phyloP scores from a whole-genome alignment of 2,113 vertebrate genomes.

The Lucifuga dentata region DNA sequence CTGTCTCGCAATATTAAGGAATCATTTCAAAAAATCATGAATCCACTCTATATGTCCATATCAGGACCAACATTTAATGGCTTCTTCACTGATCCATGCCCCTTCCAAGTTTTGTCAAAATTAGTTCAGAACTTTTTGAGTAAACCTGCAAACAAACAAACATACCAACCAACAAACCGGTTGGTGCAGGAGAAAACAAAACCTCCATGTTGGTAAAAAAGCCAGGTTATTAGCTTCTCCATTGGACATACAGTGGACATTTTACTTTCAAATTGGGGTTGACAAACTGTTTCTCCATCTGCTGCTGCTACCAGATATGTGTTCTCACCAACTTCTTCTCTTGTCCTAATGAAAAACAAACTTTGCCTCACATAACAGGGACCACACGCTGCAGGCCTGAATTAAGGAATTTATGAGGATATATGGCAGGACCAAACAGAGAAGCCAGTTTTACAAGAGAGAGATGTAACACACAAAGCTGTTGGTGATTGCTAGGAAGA shows the following conservation, averaged over 20 bases:
- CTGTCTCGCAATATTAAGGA: too few species aligned
- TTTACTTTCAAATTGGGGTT: conserved; percentile 31
- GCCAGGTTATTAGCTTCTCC: conserved; percentile 35
- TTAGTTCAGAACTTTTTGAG: too few species aligned
- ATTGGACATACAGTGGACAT: conserved; percentile 35
- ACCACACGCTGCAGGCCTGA: conserved; percentile 20
- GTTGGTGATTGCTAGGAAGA: conserved; percentile 24
- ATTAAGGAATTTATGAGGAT: conserved; percentile 35
- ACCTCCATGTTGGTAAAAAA: too few species aligned
- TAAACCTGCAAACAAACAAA: too few species aligned
- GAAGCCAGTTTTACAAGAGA: not conserved
- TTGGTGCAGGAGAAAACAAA: too few species aligned
- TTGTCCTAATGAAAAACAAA: conserved; percentile 65
- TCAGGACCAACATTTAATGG: too few species aligned
- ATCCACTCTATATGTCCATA: too few species aligned
- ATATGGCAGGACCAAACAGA: not conserved
- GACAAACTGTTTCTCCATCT: conserved; percentile 49
- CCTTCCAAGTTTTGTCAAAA: too few species aligned
- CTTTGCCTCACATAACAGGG: conserved; percentile 30
- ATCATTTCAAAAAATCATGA: too few species aligned
- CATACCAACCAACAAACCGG: too few species aligned
- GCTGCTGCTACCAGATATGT: conserved; percentile 32
- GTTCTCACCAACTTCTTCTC: conserved; percentile 50
- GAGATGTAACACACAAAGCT: conserved; percentile 6
- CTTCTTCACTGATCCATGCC: too few species aligned